A percentile compares a stretch with the other conserved stretches of the same genome.
Evolutionary conservation across 2,888 invertebrate species (phyloP).

Genomic region (Pardosa pseudoannulata): DNA sequence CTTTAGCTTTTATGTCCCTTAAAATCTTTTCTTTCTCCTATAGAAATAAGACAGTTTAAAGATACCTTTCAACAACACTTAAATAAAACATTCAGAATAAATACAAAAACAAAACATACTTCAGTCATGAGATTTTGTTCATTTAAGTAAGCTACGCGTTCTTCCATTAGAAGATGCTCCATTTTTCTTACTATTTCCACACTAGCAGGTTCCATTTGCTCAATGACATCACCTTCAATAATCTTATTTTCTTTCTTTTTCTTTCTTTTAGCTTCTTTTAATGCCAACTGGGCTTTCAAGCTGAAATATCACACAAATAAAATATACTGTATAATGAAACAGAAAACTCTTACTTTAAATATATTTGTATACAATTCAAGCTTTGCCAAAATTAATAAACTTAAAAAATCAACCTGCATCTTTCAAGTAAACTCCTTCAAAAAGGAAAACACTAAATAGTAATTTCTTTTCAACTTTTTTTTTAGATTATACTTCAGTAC

Average conservation of each 20-base stretch:
- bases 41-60: not conserved
- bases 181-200: slow-evolving; percentile 79
- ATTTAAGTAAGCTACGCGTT: slow-evolving; percentile 79
- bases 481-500: no score
- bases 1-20: slow-evolving; percentile 82
- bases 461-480: no score
- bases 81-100: no score
- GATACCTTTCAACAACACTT: no score
- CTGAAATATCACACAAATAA: slow-evolving; percentile 71
- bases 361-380: no score
- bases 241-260: slow-evolving; percentile 72
- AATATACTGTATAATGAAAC: no score
- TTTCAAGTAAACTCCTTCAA: no score
- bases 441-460: no score
- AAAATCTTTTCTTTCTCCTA: slow-evolving; percentile 81
- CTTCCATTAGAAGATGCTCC: slow-evolving; percentile 78
- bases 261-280: slow-evolving; percentile 75
- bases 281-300: slow-evolving; percentile 77
- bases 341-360: no score
- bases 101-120: slow-evolving; percentile 73
- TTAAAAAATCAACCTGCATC: no score
- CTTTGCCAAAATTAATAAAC: no score
- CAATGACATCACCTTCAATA: slow-evolving; percentile 76
- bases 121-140: slow-evolving; percentile 77
- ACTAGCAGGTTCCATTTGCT: slow-evolving; percentile 79